Evolutionary conservation across 2,888 invertebrate genomes (phyloP).

Genomic region (Acanthosoma haemorrhoidale): DNA sequence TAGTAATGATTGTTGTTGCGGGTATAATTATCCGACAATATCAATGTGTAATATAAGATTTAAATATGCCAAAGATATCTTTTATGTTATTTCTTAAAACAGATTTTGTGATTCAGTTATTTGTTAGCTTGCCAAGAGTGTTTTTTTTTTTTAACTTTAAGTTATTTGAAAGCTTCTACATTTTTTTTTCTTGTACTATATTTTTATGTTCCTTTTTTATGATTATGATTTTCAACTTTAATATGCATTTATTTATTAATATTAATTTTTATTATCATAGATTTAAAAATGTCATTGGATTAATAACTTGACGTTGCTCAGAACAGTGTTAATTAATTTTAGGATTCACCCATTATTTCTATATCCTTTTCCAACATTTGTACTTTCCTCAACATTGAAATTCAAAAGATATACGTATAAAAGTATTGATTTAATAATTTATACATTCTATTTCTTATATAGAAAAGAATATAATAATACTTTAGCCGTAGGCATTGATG

Average conservation of each 20-base stretch:
- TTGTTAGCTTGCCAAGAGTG: not conserved
- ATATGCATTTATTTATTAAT: not conserved
- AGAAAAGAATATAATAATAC: not conserved
- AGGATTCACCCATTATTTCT: not conserved
- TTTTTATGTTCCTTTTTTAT: not conserved
- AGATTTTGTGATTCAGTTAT: constrained; percentile 9
- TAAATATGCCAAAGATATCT: constrained; percentile 21
- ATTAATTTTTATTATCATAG: not conserved
- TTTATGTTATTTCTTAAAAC: not conserved
- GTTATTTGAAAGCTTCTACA: not conserved
- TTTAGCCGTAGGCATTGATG: constrained; percentile 20
- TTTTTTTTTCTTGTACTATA: not conserved
- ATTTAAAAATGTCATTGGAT: not conserved
- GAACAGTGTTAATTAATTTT: not conserved
- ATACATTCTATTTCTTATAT: not conserved
- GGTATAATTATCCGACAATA: not conserved
- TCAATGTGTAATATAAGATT: constrained; percentile 14
- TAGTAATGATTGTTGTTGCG: not conserved
- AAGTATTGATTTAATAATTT: not conserved
- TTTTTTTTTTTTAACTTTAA: not conserved
- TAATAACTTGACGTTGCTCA: not conserved
- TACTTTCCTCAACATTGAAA: not conserved
- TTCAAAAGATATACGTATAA: not conserved
- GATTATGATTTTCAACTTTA: not conserved
- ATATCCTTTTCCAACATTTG: not conserved